Base-by-base conservation (phyloP, 2,797 vertebrate genomes). In the Neosalanx taihuensis region DNA sequence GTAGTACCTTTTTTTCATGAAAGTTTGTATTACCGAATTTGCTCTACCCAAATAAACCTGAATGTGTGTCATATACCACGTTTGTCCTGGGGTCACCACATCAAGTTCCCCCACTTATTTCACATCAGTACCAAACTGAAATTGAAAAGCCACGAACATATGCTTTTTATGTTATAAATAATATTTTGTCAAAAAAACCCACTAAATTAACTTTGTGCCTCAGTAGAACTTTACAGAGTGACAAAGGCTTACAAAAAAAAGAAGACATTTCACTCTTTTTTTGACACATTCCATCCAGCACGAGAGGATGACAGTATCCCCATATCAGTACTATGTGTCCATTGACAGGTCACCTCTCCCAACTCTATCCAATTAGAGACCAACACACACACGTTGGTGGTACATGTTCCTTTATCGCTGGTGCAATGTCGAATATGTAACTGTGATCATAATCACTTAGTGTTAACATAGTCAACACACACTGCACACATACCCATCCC, bases 1-100 rank as follows among this genome's bases (percentile, higher is more conserved):
- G 88, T 88, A 71, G 89, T 91, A 87, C 84, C 76, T 86, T 88
- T 56, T 86, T 88, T 89, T 89, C 87, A 88, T 90, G 87, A 88
- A 57, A 89, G 84, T 90, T 88, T 89, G 69, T 74, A 88, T 88
- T 88, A 89, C 88, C 87, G 84, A 92, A 89, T 89, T 91, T 90
- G 87, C 87, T 89, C 88, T 86, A 77, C 74, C 71, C 92, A 92
- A 92, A 92, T 88, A 80, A 87, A 90, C 83, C 88, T 79, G 80
- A 82, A 35, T 35, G 29, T 67, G 26, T 88, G 87, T 89, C 83
- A 84, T 87, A 88, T 20, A n/a, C 17, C 81, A 56, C 4, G 79
- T 84, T 76, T 37, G 29, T 64, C 62, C 31, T 23, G 6, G 57
- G 76, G 1, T n/a, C n/a, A 20, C 51, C n/a, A 18, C 20, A 72